Percentiles rank a stretch among this genome's conserved stretches.
phyloP scores from a whole-genome alignment of 2,113 vertebrate genomes.

The Malaclemys terrapin region DNA sequence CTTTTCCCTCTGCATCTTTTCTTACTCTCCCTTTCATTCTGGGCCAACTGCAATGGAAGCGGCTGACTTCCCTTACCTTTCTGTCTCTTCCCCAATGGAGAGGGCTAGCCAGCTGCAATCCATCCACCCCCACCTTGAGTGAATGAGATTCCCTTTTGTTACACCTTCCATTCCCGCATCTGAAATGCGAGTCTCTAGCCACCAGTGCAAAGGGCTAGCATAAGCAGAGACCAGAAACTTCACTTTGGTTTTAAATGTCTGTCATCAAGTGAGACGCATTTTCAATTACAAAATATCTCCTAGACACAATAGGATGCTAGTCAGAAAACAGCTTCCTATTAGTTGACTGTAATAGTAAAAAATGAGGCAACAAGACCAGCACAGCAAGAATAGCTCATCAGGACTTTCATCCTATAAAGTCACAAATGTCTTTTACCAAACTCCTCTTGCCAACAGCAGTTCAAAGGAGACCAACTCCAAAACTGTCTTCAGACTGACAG shows the following conservation, averaged over 20 bases:
- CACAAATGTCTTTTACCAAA: conserved; percentile 51
- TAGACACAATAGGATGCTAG: neutral
- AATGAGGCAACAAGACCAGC: neutral
- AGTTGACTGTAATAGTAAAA: conserved; percentile 35
- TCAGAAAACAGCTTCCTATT: neutral
- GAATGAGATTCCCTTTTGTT: neutral
- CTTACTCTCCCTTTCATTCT: neutral
- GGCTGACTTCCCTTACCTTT: accelerated
- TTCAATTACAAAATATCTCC: neutral
- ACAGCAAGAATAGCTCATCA: conserved; percentile 35
- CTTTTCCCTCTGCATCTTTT: neutral
- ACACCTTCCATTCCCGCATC: neutral
- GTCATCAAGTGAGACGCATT: neutral
- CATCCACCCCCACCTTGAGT: neutral
- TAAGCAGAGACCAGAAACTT: neutral
- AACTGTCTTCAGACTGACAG: neutral
- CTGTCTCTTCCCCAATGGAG: neutral
- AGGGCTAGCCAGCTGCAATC: neutral
- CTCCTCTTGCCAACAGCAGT: conserved; percentile 51
- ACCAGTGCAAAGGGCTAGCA: neutral
- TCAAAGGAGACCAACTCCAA: conserved; percentile 35
- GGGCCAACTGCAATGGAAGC: neutral
- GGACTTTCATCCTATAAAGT: conserved; percentile 29
- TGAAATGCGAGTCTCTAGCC: neutral
- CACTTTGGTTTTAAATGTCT: neutral